These are phyloP conservation scores for Microvelia longipes DNA, from an alignment of 1,140 invertebrate species.

Conservation along the genomic window DNA sequence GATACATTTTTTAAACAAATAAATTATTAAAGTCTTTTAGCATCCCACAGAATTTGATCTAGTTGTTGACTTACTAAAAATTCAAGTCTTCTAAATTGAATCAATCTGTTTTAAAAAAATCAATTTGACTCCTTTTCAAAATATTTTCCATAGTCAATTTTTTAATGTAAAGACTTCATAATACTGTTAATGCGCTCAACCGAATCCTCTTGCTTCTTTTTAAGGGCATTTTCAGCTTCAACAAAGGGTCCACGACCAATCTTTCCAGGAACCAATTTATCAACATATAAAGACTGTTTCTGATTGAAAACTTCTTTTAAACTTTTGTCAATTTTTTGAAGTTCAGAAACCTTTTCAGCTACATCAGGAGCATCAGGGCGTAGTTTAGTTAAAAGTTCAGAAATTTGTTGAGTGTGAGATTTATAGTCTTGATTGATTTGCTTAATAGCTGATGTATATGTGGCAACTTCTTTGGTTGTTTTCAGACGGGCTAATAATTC, in stretches of 20 bases:
- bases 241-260: constrained; percentile 46
- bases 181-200: constrained; percentile 48
- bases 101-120: no score
- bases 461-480: constrained; percentile 41
- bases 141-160: no score
- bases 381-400: constrained; percentile 40
- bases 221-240: constrained; percentile 40
- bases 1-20: no score
- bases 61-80: no score
- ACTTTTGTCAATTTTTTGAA: constrained; percentile 42
- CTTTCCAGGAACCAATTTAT: constrained; percentile 50
- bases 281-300: constrained; percentile 39
- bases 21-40: no score
- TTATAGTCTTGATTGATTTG: constrained; percentile 47
- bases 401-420: constrained; percentile 38
- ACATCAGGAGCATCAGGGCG: constrained; percentile 46
- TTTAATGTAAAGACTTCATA: constrained; percentile 33
- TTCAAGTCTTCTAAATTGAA: no score
- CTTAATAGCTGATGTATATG: constrained; percentile 38
- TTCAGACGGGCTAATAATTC: constrained; percentile 47
- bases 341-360: constrained; percentile 44
- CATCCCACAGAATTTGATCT: no score
- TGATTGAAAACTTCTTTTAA: constrained; percentile 36
- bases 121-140: no score
- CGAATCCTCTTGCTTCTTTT: constrained; percentile 47